Conservation (phyloP, 2,888 invertebrate species). For the Apodemia duryi region DNA sequence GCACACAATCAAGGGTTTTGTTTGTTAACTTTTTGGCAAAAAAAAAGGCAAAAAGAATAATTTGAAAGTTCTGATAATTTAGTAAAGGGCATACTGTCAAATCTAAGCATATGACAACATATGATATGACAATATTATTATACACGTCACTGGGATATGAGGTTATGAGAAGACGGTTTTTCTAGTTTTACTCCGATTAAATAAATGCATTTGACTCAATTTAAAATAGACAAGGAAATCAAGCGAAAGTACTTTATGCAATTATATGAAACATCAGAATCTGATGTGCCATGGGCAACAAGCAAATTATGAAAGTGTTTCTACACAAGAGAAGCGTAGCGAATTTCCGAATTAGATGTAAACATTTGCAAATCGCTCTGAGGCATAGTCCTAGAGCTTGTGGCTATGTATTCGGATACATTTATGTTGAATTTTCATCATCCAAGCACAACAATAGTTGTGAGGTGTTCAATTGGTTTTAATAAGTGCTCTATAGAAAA, state of each 20-base stretch:
- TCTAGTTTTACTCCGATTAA: neutral
- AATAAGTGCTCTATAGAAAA: too few relatives aligned
- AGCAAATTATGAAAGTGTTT: slow-evolving; percentile 20
- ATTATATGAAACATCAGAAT: slow-evolving; percentile 17
- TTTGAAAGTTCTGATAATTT: too few relatives aligned
- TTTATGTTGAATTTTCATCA: too few relatives aligned
- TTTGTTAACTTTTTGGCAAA: too few relatives aligned
- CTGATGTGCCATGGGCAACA: slow-evolving; percentile 19
- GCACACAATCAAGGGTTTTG: too few relatives aligned
- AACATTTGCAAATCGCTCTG: slow-evolving; percentile 31
- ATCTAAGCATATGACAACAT: too few relatives aligned
- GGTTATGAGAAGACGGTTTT: neutral
- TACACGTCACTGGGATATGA: too few relatives aligned
- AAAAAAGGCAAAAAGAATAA: too few relatives aligned
- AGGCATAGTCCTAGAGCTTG: slow-evolving; percentile 15
- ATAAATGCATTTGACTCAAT: neutral
- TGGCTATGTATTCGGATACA: neutral
- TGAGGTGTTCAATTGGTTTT: too few relatives aligned
- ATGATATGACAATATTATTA: too few relatives aligned
- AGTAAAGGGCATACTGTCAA: too few relatives aligned
- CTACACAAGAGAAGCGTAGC: slow-evolving; percentile 40
- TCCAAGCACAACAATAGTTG: too few relatives aligned
- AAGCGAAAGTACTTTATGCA: slow-evolving; percentile 15
- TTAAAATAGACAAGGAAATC: slow-evolving; percentile 5
- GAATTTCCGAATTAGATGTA: slow-evolving; percentile 46